A percentile compares a stretch with the other conserved stretches of the same genome.
phyloP scores from a whole-genome alignment of 2,888 invertebrate species.

The Ryuthela nishihirai region DNA sequence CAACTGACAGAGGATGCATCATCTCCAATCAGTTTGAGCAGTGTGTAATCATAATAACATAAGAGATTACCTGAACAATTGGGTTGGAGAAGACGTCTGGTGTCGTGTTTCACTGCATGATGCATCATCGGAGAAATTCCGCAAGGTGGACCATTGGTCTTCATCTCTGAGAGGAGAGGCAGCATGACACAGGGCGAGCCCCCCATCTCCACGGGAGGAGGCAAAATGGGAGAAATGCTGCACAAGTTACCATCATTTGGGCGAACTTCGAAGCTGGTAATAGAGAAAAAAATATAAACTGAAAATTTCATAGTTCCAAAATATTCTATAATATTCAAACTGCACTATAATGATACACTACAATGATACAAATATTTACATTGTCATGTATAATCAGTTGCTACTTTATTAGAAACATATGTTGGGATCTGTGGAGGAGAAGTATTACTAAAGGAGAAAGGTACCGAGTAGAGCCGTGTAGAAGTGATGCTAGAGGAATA shows the following conservation, averaged over 20 bases:
- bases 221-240: constrained; percentile 27
- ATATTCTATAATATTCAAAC: background rate
- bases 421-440: too few species aligned
- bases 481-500: too few species aligned
- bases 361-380: too few species aligned
- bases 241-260: constrained; percentile 15
- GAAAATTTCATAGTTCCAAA: background rate
- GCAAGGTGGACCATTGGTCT: constrained; percentile 4
- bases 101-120: constrained; percentile 1
- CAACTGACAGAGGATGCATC: too few species aligned
- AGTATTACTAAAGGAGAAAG: too few species aligned
- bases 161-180: constrained; percentile 9
- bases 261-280: constrained; percentile 23
- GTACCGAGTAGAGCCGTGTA: too few species aligned
- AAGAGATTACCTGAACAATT: constrained; percentile 18
- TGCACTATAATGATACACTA: too few species aligned
- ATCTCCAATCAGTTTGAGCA: too few species aligned
- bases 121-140: constrained; percentile 12
- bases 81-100: constrained; percentile 23
- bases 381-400: too few species aligned
- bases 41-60: too few species aligned
- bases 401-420: too few species aligned
- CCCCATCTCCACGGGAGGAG: background rate
- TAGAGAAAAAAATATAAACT: background rate
- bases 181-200: constrained; percentile 10